phyloP scores from a whole-genome alignment of 2,797 vertebrate species.

The Margarornis squamiger region DNA sequence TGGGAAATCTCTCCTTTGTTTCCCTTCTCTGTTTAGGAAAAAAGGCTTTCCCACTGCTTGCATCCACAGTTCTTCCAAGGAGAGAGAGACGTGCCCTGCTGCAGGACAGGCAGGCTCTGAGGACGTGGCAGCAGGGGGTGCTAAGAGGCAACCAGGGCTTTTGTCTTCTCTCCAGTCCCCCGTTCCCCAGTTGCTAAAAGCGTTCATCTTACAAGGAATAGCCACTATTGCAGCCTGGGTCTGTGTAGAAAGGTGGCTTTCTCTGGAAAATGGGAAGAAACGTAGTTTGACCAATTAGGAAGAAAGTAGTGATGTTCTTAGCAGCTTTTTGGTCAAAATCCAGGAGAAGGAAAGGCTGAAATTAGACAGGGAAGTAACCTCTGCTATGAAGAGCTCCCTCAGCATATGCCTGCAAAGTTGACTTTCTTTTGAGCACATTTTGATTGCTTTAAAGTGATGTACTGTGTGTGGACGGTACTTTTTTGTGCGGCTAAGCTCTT shows the following conservation, averaged over 20 bases:
- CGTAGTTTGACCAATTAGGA: background rate
- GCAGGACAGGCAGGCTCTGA: background rate
- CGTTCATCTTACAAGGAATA: background rate
- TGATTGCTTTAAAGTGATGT: constrained; percentile 17
- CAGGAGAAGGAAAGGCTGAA: background rate
- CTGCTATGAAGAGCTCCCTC: background rate
- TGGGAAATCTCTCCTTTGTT: constrained; percentile 33
- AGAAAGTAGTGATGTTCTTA: background rate
- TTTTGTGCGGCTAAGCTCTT: constrained; percentile 26
- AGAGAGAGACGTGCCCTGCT: background rate
- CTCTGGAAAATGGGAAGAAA: background rate
- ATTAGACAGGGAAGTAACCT: background rate
- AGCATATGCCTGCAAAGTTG: background rate
- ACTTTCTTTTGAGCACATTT: constrained; percentile 19
- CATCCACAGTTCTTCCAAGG: background rate
- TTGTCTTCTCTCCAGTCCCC: background rate
- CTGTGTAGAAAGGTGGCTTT: background rate
- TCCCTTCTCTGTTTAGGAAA: background rate
- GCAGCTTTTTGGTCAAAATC: background rate
- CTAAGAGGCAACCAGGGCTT: background rate
- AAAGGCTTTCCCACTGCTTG: background rate
- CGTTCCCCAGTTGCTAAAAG: background rate
- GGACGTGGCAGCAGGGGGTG: background rate
- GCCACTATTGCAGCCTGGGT: background rate
- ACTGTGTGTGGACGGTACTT: background rate